phyloP scores from a whole-genome alignment of 2,888 invertebrate species.

The Colostygia pectinataria region DNA sequence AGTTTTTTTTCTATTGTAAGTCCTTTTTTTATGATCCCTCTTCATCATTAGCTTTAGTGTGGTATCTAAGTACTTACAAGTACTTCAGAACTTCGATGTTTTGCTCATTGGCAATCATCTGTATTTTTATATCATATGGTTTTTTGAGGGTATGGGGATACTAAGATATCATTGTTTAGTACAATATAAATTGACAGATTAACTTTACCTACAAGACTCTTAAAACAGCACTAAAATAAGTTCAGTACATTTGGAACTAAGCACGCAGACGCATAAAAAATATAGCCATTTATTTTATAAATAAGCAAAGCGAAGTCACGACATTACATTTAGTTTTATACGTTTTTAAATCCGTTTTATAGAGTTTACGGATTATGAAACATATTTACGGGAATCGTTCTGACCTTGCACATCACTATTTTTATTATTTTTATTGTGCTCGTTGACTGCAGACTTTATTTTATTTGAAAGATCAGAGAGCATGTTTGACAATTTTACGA shows the following conservation, averaged over 20 bases:
- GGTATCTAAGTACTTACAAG: too few relatives aligned
- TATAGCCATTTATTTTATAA: slow-evolving; percentile 32
- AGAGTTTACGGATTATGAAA: slow-evolving; percentile 32
- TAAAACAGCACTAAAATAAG: too few relatives aligned
- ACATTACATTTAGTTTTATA: slow-evolving; percentile 13
- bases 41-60: too few relatives aligned
- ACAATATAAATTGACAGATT: too few relatives aligned
- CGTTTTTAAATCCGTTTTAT: slow-evolving; percentile 39
- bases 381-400: slow-evolving; percentile 31
- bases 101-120: too few relatives aligned
- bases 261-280: background rate
- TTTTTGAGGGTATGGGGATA: too few relatives aligned
- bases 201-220: too few relatives aligned
- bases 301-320: slow-evolving; percentile 27
- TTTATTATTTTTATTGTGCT: slow-evolving; percentile 33
- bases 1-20: too few relatives aligned
- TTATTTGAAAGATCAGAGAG: slow-evolving; percentile 31
- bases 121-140: too few relatives aligned
- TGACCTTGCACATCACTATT: slow-evolving; percentile 36
- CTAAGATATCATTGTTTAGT: too few relatives aligned
- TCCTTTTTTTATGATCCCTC: too few relatives aligned
- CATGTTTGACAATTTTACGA: slow-evolving; percentile 36
- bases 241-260: background rate
- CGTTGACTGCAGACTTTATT: slow-evolving; percentile 34
- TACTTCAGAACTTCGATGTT: too few relatives aligned